Percentiles rank a stretch among this genome's conserved stretches.
These are phyloP conservation scores for Petrocephalus microphthalmus DNA, from an alignment of 2,113 vertebrate genomes.

Conservation along the genomic window DNA sequence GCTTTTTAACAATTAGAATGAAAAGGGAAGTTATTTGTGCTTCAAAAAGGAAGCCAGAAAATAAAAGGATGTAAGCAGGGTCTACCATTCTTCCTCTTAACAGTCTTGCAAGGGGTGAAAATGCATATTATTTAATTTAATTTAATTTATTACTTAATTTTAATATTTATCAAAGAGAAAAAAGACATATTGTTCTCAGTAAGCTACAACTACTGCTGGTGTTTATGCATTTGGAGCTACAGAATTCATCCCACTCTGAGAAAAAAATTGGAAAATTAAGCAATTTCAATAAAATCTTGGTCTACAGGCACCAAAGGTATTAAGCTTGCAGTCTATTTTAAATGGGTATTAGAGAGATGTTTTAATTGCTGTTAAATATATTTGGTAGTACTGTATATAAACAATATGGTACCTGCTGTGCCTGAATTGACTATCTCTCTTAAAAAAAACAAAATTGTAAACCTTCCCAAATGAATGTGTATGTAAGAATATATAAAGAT, in stretches of 20 bases:
- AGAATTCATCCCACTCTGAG: background rate
- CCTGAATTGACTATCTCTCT: background rate
- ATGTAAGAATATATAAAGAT: background rate
- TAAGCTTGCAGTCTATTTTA: background rate
- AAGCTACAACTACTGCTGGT: background rate
- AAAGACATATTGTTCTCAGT: background rate
- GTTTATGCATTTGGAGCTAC: background rate
- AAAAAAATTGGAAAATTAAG: background rate
- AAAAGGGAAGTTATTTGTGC: background rate
- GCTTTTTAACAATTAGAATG: slow-evolving; percentile 10
- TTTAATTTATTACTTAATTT: no score
- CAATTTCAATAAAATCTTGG: background rate
- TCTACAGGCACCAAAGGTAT: background rate
- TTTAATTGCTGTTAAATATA: background rate
- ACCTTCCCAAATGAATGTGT: background rate
- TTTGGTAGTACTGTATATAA: background rate
- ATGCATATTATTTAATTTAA: no score
- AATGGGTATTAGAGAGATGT: background rate
- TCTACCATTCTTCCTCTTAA: background rate
- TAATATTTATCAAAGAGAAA: background rate
- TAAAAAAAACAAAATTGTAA: background rate
- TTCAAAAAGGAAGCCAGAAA: background rate
- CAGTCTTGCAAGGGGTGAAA: background rate
- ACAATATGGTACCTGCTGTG: background rate
- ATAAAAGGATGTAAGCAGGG: background rate